Percentiles rank a stretch among this genome's conserved stretches.
Evolutionary conservation across 2,888 invertebrate species (phyloP).

Genomic region (Pammene fasciana): DNA sequence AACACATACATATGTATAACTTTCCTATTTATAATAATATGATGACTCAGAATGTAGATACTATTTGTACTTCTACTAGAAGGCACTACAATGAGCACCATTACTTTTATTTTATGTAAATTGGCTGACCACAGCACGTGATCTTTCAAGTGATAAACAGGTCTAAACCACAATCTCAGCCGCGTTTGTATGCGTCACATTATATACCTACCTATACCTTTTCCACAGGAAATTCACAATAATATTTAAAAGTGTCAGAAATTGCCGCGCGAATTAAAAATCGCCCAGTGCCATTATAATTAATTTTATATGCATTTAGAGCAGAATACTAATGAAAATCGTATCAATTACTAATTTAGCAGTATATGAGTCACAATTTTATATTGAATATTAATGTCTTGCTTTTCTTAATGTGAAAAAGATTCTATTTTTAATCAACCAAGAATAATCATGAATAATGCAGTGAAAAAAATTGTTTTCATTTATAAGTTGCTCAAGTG

Average conservation of each 20-base stretch:
- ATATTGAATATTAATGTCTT: not conserved
- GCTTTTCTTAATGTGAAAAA: not conserved
- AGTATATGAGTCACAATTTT: not conserved
- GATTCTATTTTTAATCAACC: not conserved
- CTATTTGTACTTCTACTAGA: too few species aligned
- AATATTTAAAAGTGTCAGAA: not conserved
- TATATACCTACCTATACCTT: not conserved
- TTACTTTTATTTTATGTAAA: slow-evolving; percentile 7
- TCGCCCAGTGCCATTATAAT: not conserved
- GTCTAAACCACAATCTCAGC: slow-evolving; percentile 1
- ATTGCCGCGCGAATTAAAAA: not conserved
- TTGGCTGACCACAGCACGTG: slow-evolving; percentile 15
- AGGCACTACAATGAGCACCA: too few species aligned
- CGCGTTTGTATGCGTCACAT: not conserved
- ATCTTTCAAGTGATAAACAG: slow-evolving; percentile 5
- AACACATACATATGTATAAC: too few species aligned
- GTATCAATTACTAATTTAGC: not conserved
- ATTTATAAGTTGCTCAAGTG: too few species aligned
- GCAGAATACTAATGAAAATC: slow-evolving; percentile 1
- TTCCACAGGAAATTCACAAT: slow-evolving; percentile 4
- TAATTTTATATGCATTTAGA: not conserved
- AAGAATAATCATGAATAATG: not conserved
- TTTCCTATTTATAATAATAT: too few species aligned
- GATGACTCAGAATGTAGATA: too few species aligned
- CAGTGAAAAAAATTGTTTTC: too few species aligned